phyloP scores from a whole-genome alignment of 2,113 vertebrate species.

The Proteles cristata region DNA sequence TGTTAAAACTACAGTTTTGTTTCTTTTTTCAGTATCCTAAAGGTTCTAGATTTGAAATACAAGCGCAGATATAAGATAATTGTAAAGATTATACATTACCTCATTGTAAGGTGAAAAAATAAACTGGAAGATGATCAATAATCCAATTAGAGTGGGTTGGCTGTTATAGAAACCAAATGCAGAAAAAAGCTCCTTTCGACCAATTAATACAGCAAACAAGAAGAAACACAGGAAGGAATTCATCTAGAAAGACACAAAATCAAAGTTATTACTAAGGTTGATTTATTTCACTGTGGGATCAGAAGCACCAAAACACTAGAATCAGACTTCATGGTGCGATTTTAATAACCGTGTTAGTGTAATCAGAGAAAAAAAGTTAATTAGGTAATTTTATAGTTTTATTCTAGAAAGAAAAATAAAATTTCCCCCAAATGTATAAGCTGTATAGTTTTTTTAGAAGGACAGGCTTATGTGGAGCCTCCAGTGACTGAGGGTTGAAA shows the following conservation, averaged over 20 bases:
- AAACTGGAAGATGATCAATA: conserved; percentile 99
- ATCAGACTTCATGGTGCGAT: not conserved
- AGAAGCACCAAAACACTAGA: not conserved
- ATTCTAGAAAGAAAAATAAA: conserved; percentile 23
- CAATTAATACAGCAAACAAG: conserved; percentile 96
- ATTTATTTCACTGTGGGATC: not conserved
- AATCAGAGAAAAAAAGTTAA: conserved; percentile 17
- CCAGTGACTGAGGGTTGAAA: not conserved
- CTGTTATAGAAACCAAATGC: conserved; percentile 96
- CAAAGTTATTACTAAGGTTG: conserved; percentile 29
- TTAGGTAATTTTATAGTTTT: conserved; percentile 31
- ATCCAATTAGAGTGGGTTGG: conserved; percentile 97
- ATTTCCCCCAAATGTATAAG: not conserved
- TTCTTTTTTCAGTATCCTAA: conserved; percentile 39
- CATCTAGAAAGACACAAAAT: conserved; percentile 88
- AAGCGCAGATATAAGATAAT: not conserved
- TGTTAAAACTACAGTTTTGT: conserved; percentile 16
- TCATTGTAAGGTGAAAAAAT: conserved; percentile 99
- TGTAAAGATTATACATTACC: conserved; percentile 86
- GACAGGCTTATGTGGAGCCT: not conserved
- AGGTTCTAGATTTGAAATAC: conserved; percentile 19
- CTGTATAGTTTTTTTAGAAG: not conserved
- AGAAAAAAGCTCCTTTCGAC: conserved; percentile 95
- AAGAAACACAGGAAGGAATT: conserved; percentile 99
- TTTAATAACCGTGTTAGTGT: conserved; percentile 6